These are phyloP conservation scores for Gymnosoma rotundatum DNA, from an alignment of 2,888 invertebrate genomes.

Conservation along the genomic window DNA sequence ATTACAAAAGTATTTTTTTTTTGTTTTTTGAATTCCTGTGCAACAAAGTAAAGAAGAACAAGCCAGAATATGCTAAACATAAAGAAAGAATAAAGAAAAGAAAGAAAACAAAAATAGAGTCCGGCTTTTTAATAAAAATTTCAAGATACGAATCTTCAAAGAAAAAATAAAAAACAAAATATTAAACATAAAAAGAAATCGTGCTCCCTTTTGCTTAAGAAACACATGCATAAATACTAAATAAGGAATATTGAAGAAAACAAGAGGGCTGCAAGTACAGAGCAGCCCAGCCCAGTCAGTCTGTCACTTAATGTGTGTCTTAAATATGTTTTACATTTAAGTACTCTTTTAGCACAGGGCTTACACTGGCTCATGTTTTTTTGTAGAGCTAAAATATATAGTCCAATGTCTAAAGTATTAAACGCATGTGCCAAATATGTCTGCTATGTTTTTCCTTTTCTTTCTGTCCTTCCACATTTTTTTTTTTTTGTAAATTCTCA, in stretches of 20 bases:
- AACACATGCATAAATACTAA: conserved; percentile 16
- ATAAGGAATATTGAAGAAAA: conserved; percentile 30
- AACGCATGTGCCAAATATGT: conserved; percentile 60
- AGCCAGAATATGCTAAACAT: conserved; percentile 37
- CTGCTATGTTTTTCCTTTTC: not conserved
- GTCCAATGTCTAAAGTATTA: conserved; percentile 27
- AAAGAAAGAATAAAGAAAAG: not conserved
- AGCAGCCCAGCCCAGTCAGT: not conserved
- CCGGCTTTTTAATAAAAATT: conserved; percentile 7
- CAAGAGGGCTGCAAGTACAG: conserved; percentile 4
- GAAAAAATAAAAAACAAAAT: not conserved
- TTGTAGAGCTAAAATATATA: not conserved
- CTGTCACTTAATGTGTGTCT: conserved; percentile 30
- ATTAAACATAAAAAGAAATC: conserved; percentile 1
- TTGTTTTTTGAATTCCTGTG: not conserved
- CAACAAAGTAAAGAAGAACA: not conserved
- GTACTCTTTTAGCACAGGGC: conserved; percentile 10
- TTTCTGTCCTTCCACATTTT: not conserved
- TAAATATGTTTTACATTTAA: conserved; percentile 31
- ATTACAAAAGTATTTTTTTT: conserved; percentile 9
- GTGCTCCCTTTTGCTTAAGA: conserved; percentile 17
- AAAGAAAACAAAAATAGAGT: too few species aligned
- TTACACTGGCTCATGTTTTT: conserved; percentile 5
- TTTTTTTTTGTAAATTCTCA: conserved; percentile 27
- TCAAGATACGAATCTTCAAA: conserved; percentile 14